Percentiles rank a stretch among this genome's conserved stretches.
Conservation (phyloP, 2,797 vertebrate species). For the Megaceryle alcyon region DNA sequence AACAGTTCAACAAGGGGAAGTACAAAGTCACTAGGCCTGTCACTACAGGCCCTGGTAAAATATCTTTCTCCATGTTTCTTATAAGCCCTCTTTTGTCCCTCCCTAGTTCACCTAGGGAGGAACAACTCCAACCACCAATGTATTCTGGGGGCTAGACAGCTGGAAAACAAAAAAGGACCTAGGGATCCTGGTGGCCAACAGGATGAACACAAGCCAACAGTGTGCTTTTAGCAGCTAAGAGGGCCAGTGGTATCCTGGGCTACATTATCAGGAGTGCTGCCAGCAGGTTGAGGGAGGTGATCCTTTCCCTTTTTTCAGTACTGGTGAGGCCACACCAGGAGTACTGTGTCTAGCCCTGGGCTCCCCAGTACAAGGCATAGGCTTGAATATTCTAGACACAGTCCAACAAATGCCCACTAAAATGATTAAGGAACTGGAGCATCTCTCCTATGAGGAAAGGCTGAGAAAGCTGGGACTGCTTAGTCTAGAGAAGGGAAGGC, state of each 20-base stretch:
- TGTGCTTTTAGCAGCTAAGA: neutral
- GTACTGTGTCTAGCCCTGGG: neutral
- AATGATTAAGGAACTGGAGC: neutral
- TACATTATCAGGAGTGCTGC: neutral
- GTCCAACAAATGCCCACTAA: neutral
- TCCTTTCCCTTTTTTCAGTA: neutral
- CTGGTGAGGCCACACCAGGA: neutral
- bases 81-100: no score
- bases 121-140: neutral
- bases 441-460: neutral
- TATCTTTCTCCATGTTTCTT: no score
- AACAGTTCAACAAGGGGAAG: neutral
- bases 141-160: neutral
- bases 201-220: neutral
- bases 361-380: neutral
- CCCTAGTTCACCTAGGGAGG: neutral
- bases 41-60: no score
- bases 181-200: neutral
- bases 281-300: neutral
- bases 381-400: neutral
- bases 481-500: no score
- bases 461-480: neutral
- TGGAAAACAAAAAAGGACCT: neutral
- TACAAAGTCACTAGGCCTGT: neutral
- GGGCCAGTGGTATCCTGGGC: neutral